Evolutionary conservation across 2,797 vertebrate genomes (phyloP).

Genomic region (Sebastes nivosus): DNA sequence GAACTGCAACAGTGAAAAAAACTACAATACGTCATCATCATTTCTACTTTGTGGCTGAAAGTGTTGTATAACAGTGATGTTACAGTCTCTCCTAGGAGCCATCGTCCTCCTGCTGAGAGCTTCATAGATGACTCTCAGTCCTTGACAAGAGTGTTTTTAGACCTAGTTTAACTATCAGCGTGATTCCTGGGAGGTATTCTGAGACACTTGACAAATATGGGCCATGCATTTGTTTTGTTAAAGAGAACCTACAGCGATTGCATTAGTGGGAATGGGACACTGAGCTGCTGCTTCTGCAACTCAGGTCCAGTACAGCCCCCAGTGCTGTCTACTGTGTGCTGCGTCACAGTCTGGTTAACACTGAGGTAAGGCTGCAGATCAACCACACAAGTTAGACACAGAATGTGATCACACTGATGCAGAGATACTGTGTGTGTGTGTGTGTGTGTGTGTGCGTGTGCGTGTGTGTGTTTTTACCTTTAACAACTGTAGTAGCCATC

Average conservation of each 20-base stretch:
- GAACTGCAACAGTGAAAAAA: background rate
- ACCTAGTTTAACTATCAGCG: background rate
- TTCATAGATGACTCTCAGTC: background rate
- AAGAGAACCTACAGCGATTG: background rate
- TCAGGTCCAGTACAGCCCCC: background rate
- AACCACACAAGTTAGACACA: background rate
- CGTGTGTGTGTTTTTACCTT: conserved; percentile 79
- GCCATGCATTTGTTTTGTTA: background rate
- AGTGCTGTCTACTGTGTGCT: background rate
- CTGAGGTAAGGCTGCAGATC: background rate
- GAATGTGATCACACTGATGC: background rate
- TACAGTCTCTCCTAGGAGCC: background rate
- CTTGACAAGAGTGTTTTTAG: background rate
- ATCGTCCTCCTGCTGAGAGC: background rate
- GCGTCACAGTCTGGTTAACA: background rate
- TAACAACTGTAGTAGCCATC: conserved; percentile 83
- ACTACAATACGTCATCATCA: background rate
- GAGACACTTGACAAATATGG: background rate
- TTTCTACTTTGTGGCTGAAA: background rate
- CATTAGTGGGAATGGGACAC: background rate
- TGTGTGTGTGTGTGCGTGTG: background rate
- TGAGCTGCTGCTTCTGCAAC: background rate
- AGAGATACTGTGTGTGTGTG: background rate
- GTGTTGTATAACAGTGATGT: background rate
- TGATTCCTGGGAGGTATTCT: background rate